Base-by-base conservation (phyloP, 2,797 vertebrate species). In the Melanotaenia maccullochi region DNA sequence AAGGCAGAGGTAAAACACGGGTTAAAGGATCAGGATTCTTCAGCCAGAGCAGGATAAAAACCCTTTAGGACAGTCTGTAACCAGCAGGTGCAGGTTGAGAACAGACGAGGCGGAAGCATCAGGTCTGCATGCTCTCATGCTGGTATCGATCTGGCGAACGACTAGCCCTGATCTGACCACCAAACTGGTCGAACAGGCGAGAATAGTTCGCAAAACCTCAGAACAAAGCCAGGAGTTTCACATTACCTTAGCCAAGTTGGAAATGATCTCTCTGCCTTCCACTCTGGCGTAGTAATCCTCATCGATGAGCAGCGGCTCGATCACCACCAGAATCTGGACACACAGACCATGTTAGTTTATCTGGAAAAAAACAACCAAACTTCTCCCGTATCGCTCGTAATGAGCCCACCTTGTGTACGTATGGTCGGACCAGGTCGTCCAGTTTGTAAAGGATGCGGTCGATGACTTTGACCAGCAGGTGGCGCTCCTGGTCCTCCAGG, bases 211-310 rank as follows among this genome's bases (percentile, higher is more conserved):
- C 92, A 77, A 0, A 25, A 51, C 36, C 14, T 33, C 13, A 49
- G 8, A 24, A 42, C 14, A n/a, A 8, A 7, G 2, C 16, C 5
- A 4, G 3, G 0, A 5, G 9, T 40, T 30, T 1, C 3, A 35
- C 2, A 30, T 89, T 90, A 99, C 98, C 97, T 99, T 99, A 60
- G 98, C 98, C 93, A 99, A 95, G 90, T 99, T 99, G 12, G 98
- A 99, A 90, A 99, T 99, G 79, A 99, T 99, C 88, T 99, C 98
- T 94, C 98, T 95, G 87, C 98, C 98, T 92, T 99, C 98, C 56
- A 99, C 98, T 96, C 98, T 95, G 86, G 98, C 98, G 49, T 99
- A 99, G 84, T 99, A 99, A 83, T 99, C 98, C 92, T 99, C 98
- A 96, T 99, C 98, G 89, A 99, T 99, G 88, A 99, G 90, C 80